phyloP scores from a whole-genome alignment of 2,113 vertebrate genomes.

The Mesoclemmys tuberculata region DNA sequence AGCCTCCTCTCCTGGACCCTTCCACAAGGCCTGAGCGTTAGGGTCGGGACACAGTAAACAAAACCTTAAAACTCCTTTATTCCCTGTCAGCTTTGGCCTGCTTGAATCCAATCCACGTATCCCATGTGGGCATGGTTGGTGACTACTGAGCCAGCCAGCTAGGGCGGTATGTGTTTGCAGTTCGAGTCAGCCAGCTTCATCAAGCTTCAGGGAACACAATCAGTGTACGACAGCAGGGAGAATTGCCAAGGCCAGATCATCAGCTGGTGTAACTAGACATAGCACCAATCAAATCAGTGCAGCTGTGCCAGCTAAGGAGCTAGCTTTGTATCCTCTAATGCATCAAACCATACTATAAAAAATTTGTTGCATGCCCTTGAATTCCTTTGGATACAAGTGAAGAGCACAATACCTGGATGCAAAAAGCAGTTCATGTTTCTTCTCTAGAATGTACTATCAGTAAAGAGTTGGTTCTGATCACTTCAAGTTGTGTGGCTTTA shows the following conservation, averaged over 20 bases:
- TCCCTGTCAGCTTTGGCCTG: not conserved
- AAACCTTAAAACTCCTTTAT: not conserved
- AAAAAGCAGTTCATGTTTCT: not conserved
- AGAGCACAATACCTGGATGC: not conserved
- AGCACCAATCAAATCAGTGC: not conserved
- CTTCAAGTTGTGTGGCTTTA: accelerated
- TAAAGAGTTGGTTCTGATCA: accelerated
- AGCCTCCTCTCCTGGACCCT: not conserved
- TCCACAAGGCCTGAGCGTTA: not conserved
- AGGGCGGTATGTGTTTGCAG: not conserved
- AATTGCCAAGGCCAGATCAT: not conserved
- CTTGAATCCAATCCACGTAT: not conserved
- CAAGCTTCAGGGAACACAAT: not conserved
- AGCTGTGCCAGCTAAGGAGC: not conserved
- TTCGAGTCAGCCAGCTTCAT: not conserved
- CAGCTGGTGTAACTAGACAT: not conserved
- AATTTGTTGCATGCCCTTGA: not conserved
- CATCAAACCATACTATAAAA: not conserved
- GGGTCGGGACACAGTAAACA: not conserved
- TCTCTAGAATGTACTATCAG: not conserved
- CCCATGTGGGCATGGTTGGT: not conserved
- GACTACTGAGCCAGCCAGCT: not conserved
- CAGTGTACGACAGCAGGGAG: not conserved
- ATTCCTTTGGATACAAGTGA: not conserved
- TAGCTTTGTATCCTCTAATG: not conserved